These are phyloP conservation scores for Premnoplex brunnescens DNA, from an alignment of 2,797 vertebrate genomes.

Conservation along the genomic window DNA sequence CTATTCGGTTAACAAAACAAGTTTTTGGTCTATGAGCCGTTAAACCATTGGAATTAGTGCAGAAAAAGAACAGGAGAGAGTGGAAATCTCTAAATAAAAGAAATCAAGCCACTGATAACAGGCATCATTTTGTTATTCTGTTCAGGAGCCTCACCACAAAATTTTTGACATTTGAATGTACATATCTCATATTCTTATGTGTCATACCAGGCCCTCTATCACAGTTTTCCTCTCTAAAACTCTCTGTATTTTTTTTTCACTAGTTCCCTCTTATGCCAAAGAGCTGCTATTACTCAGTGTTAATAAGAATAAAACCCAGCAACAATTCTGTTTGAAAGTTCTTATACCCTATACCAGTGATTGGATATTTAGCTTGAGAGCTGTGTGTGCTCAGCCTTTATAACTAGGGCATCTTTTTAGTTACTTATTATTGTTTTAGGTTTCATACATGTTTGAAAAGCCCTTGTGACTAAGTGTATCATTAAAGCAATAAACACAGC, in stretches of 20 bases:
- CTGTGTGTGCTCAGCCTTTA: not conserved
- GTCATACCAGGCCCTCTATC: not conserved
- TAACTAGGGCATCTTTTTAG: not conserved
- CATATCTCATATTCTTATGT: not conserved
- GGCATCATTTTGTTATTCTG: not conserved
- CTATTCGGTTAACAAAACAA: not conserved
- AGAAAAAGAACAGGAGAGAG: not conserved
- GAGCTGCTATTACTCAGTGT: not conserved
- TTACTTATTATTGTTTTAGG: not conserved
- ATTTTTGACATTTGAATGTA: not conserved
- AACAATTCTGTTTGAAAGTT: not conserved
- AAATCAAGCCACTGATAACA: not conserved
- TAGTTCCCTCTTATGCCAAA: not conserved
- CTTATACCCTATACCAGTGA: not conserved
- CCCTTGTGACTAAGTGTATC: not conserved
- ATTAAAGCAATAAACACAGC: not conserved
- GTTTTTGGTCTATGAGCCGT: not conserved
- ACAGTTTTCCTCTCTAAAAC: not conserved
- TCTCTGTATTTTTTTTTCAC: not conserved
- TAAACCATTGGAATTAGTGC: not conserved
- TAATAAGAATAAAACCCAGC: not conserved
- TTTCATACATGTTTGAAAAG: not conserved
- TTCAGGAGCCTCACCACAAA: not conserved
- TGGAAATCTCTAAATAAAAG: not conserved
- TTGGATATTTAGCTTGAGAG: not conserved